Conservation (phyloP, 1,140 invertebrate genomes). For the Drosophila pseudoobscura region DNA sequence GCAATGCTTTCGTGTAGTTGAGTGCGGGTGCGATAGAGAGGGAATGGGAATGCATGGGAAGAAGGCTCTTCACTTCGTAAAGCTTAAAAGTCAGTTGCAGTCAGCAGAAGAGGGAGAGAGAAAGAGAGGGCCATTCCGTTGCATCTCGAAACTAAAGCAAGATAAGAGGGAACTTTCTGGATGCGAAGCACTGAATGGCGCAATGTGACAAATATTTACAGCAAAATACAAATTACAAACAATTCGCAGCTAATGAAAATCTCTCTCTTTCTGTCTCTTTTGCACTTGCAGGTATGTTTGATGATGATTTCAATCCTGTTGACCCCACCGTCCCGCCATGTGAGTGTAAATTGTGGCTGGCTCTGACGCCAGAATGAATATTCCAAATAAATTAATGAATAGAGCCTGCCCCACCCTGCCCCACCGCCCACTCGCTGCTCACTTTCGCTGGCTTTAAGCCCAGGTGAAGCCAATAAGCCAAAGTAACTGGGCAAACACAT, state of each 20-base stretch:
- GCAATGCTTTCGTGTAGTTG: too few species aligned
- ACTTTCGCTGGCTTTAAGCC: slow-evolving; percentile 31
- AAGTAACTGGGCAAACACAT: slow-evolving; percentile 62
- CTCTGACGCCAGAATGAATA: too few species aligned
- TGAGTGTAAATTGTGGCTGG: slow-evolving; percentile 5
- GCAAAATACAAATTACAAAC: not conserved
- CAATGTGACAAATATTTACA: too few species aligned
- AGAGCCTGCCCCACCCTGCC: not conserved
- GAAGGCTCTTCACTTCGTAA: too few species aligned
- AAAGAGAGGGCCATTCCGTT: too few species aligned
- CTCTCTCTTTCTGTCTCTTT: not conserved
- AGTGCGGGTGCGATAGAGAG: too few species aligned
- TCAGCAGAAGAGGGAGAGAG: too few species aligned
- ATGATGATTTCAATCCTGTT: not conserved
- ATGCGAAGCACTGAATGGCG: too few species aligned
- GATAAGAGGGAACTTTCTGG: too few species aligned
- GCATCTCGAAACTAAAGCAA: too few species aligned
- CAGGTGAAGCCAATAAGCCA: slow-evolving; percentile 63
- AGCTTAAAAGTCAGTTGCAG: too few species aligned
- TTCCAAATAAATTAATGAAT: slow-evolving; percentile 28
- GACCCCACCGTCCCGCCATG: not conserved
- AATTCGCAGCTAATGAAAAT: slow-evolving; percentile 1
- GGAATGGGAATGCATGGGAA: too few species aligned
- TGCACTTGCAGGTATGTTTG: slow-evolving; percentile 53
- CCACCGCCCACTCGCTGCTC: not conserved